Evolutionary conservation across 2,113 vertebrate species (phyloP), one percentile per base, ranked within the genome.

Genomic region (Echinops telfairi): DNA sequence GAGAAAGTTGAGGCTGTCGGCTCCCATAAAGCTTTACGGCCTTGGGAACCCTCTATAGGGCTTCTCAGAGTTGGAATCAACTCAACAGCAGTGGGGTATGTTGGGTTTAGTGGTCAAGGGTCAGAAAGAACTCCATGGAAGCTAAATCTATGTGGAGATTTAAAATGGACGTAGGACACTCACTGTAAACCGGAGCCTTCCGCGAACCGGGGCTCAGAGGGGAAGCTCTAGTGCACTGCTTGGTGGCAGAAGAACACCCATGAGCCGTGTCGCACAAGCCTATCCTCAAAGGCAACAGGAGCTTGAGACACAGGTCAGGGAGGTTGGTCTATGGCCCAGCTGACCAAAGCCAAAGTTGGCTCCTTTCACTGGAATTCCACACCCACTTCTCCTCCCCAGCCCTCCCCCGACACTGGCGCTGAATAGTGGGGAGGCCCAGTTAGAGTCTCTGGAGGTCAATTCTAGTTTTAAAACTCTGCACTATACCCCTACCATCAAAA

Each of bases 401-500:
- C 20, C 36, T 31, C 29, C 29, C 57, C 29, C 14, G 17, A 57
- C 4, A 11, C 25, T n/a, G 40, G 81, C 60, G 88, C 66, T 75
- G 17, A 66, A 53, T 29, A 14, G 11, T 53, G 16, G 23, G 36
- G 31, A 58, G 62, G 27, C 14, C n/a, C n/a, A 16, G 47, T 40
- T 53, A 2, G 33, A 17, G 16, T 47, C 76, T 58, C 17, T 71
- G 38, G 70, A 83, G 33, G 17, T 78, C 40, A 82, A 43, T 57
- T 36, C 38, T 53, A 87, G 86, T 81, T 82, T 89, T 76, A 22
- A 31, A 43, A 60, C 9, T 47, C 73, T 64, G 10, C 2, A 77
- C 19, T 68, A 64, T 16, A 92, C 19, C 78, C 40, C 81, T 79
- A 70, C 81, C 20, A 33, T 89, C 64, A 77, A 93, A 94, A 89